Base-by-base conservation (phyloP, 92 coral and sea anemone species). In the Zoanthus solanderi region DNA sequence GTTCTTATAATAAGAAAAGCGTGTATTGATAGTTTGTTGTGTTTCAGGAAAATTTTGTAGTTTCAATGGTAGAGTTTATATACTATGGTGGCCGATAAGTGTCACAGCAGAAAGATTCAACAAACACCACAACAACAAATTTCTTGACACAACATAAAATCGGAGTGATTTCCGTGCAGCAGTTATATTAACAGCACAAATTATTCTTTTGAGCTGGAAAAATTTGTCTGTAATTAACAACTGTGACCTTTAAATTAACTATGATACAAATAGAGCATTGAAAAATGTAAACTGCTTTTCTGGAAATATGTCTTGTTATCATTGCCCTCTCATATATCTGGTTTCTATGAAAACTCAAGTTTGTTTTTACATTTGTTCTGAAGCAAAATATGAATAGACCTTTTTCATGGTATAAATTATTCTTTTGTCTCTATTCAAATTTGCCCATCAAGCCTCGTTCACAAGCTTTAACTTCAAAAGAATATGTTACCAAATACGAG, bases 311-410 rank as follows among this genome's bases (percentile, higher is more conserved):
- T 63, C 69, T 63, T 63, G 69, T 63, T 63, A 63, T 63, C 69
- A 63, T 63, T 63, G 69, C 69, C 69, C 69, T 63, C 69, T 16
- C n/a, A 63, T 63, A n/a, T 63, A 2, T 37, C 4, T 23, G 31
- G 32, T 73, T 73, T 73, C 78, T 32, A 73, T 73, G 78, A 73
- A 73, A 73, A 73, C 56, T 74, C 78, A 74, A 46, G 78, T 74
- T 74, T 74, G 78, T 74, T 74, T 73, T 74, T 74, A 74, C 30
- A 46, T 44, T 56, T 74, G 78, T 74, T 74, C 15, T 44, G 56
- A 23, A 74, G 78, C 31, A 45, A 74, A 74, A 74, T 74, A 74
- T 74, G 30, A 74, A 14, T 72, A 72, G 23, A 23, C 23, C 23
- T 23, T 23, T 23, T 23, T 23, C 23, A 23, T 23, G 23, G 23